Base-by-base conservation (phyloP, 1,140 invertebrate species). In the Maniola jurtina region DNA sequence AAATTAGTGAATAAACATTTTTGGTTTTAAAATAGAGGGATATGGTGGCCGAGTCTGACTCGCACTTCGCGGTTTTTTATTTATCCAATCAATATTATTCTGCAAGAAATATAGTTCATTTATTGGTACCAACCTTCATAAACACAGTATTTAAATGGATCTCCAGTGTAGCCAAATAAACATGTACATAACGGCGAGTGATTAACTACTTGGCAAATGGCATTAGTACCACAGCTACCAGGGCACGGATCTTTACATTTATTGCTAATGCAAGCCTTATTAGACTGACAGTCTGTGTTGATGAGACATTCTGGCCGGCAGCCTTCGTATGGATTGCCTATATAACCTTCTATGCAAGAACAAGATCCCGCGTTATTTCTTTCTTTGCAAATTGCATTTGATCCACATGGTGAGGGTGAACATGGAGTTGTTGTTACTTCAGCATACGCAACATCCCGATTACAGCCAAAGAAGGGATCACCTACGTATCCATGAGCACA, bases 301-400 rank as follows among this genome's bases (percentile, higher is more conserved):
- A 94, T 79, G 2, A 92, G 83, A 84, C 95, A 96, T 85, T 95
- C 94, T 14, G 94, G 94, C 77, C 93, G 80, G 80, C 94, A 95
- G n/a, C 93, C 93, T 83, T 94, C 93, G 68, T 95, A 95, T n/a
- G 95, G 94, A 81, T 95, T 93, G 48, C 95, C 95, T 72, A 94
- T 91, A 77, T 94, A 95, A 61, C 94, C 92, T 25, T 93, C 88
- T 34, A 93, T 70, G 77, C 95, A 96, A 15, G 84, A 90, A 78
- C 95, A 96, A 16, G 94, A 92, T 40, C 94, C 94, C 54, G 93
- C 93, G 10, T 92, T 92, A 77, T 93, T 93, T 84, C 91, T 92
- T 90, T 95, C 94, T 87, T 92, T 92, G 71, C 94, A 96, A 66
- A 93, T 71, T 36, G 94, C 94, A 83, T 95, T 95, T n/a, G 93